Base-by-base conservation (phyloP, 2,113 vertebrate genomes). In the Sardina pilchardus region DNA sequence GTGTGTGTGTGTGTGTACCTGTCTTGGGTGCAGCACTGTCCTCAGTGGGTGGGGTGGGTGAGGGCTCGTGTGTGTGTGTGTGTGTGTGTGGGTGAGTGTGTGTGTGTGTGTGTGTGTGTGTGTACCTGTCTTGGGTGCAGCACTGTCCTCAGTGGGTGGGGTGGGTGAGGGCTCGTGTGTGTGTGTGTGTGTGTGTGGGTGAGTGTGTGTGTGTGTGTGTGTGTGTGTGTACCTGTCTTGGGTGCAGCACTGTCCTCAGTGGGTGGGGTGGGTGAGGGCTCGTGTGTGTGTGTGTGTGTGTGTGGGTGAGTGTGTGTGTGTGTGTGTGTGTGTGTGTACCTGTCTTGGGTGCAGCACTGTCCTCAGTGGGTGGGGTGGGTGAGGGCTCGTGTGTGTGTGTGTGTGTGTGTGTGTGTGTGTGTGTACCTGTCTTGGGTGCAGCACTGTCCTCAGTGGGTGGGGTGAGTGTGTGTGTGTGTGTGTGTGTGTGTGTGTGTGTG, bases 361-460 rank as follows among this genome's bases (percentile, higher is more conserved):
- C 98, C 91, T 99, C 98, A 87, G 98, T 95, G 0, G 98, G 96
- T 87, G 98, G 97, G 82, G 97, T 96, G 0, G 98, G 98, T 0
- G 97, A 99, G 0, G 98, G 96, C 88, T 99, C 98, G 0, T 99
- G 6, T 16, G 8, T 82, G 45, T 21, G 30, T 78, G n/a, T 48
- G 82, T 3, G 36, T 43, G 9, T 85, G 43, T 59, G 5, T 50
- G 81, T 24, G 48, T 44, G 5, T 14, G 26, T 81, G 75, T 50
- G 36, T 17, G 8, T 91, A 99, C 98, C 98, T 92, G 97, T 96
- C 90, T 99, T 99, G 71, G 97, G 96, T 84, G 97, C 91, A 2
- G 96, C 97, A 90, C 96, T 96, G 86, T 99, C 98, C 91, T 99
- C 98, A 87, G 98, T 95, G 0, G 98, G 96, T 87, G 98, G 97